phyloP scores from a whole-genome alignment of 53 echinoderm and acorn worm genomes.

The Echinarachnius parma region DNA sequence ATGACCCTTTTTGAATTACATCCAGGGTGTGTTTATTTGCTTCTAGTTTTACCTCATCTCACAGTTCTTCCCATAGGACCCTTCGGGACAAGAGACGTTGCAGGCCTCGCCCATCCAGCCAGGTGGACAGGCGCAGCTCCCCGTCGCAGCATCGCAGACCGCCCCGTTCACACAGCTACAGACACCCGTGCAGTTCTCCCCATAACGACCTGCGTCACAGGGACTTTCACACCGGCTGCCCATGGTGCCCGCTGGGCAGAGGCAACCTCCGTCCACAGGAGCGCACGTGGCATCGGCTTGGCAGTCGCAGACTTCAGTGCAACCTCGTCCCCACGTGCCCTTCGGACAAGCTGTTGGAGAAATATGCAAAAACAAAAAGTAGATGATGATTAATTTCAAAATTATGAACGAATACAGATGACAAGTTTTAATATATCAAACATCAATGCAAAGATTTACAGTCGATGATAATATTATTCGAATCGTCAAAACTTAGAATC shows the following conservation, averaged over 20 bases:
- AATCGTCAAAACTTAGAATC: no score
- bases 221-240: slow-evolving; percentile 11
- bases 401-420: no score
- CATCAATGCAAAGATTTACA: no score
- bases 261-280: slow-evolving; percentile 22
- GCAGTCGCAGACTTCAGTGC: slow-evolving; percentile 2
- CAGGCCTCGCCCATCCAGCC: slow-evolving; percentile 54
- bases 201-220: slow-evolving; percentile 17
- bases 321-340: slow-evolving; percentile 32
- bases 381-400: no score
- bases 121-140: slow-evolving; percentile 44
- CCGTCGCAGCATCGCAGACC: slow-evolving; percentile 37
- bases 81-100: slow-evolving; percentile 20
- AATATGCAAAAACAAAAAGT: no score
- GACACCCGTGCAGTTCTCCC: not conserved
- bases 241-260: slow-evolving; percentile 10
- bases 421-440: no score
- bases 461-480: no score
- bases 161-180: slow-evolving; percentile 18
- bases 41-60: slow-evolving; percentile 12
- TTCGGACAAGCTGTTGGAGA: slow-evolving; percentile 17
- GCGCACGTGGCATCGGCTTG: not conserved
- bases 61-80: slow-evolving; percentile 43
- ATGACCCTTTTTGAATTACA: no score
- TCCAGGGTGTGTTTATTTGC: not conserved